A percentile compares a stretch with the other conserved stretches of the same genome.
phyloP scores from a whole-genome alignment of 2,888 invertebrate species.

The Diarsia rubi region DNA sequence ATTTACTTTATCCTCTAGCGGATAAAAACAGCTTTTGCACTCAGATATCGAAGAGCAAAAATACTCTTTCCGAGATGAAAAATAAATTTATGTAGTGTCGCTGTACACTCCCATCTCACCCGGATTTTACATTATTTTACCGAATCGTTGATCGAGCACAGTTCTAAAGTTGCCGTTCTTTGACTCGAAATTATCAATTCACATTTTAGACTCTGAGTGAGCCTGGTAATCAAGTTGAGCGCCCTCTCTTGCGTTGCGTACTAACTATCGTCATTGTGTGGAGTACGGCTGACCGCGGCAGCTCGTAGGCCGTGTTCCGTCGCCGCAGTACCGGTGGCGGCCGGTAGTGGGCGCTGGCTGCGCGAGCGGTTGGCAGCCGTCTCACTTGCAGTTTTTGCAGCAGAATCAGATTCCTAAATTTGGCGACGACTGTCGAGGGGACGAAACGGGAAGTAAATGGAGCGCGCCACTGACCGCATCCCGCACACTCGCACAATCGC shows the following conservation, averaged over 20 bases:
- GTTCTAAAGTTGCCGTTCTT: not conserved
- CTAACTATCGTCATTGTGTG: not conserved
- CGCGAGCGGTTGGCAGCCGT: not conserved
- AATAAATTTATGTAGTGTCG: no score
- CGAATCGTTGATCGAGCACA: not conserved
- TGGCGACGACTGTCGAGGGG: not conserved
- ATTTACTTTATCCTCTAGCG: no score
- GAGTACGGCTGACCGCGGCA: not conserved
- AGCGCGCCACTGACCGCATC: constrained; percentile 27
- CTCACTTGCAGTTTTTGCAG: constrained; percentile 26
- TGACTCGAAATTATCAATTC: not conserved
- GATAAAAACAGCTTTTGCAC: no score
- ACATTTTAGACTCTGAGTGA: not conserved
- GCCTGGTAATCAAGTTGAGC: not conserved
- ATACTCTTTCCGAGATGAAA: no score
- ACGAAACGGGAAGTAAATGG: constrained; percentile 25
- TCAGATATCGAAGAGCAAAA: no score
- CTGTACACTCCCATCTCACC: not conserved
- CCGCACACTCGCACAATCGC: not conserved
- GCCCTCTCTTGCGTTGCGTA: constrained; percentile 28
- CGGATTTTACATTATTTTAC: not conserved
- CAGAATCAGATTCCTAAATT: constrained; percentile 32
- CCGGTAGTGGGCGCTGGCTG: constrained; percentile 21
- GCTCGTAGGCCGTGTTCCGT: not conserved
- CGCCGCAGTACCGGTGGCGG: not conserved